Conservation (phyloP, 2,797 vertebrate genomes). For the Diceros bicornis region DNA sequence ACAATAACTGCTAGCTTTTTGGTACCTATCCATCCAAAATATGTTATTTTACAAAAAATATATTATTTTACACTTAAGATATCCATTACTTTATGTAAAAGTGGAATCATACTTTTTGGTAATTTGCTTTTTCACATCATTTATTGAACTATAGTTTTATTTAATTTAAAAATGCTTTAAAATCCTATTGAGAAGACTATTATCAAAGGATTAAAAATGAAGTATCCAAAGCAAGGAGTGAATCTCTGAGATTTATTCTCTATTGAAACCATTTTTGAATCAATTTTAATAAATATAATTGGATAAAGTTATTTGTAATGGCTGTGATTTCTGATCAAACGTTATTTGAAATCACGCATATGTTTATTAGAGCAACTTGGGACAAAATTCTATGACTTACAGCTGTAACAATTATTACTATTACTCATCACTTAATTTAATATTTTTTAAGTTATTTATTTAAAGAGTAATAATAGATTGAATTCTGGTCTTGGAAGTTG, state of each 20-base stretch:
- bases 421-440: not conserved
- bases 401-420: not conserved
- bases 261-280: not conserved
- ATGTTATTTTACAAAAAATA: not conserved
- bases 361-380: not conserved
- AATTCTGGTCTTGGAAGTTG: not conserved
- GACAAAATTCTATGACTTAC: not conserved
- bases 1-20: not conserved
- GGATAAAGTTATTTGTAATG: not conserved
- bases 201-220: not conserved
- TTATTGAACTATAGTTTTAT: not conserved
- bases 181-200: not conserved
- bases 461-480: not conserved
- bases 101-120: not conserved
- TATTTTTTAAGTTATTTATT: not conserved
- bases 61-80: not conserved
- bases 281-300: not conserved
- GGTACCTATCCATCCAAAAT: not conserved
- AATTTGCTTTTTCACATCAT: not conserved
- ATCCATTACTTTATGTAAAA: not conserved
- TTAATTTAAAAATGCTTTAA: constrained; percentile 20
- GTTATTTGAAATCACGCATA: not conserved
- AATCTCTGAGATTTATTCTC: not conserved
- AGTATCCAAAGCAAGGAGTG: not conserved
- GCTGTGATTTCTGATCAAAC: constrained; percentile 4